Evolutionary conservation across 2,888 invertebrate species (phyloP), one percentile per base, ranked within the genome.

Genomic region (Phyto melanocephala): DNA sequence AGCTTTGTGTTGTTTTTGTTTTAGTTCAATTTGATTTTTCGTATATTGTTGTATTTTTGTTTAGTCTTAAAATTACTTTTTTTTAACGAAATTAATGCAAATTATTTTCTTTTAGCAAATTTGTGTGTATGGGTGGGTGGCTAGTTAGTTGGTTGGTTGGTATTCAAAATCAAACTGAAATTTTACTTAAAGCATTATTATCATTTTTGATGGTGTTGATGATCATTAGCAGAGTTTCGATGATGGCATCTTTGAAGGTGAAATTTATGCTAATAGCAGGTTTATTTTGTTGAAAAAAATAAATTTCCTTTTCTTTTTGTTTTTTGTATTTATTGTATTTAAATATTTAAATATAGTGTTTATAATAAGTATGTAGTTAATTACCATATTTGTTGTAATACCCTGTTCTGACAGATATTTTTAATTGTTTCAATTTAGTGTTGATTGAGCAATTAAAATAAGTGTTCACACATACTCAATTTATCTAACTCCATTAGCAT

Each of bases 11-110:
- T 17, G 37, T 60, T 20, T n/a, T 70, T 17, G 37, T 60, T 20
- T n/a, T 42, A 42, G 15, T 42, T 42, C 15, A 15, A 15, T 13
- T 42, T 28, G 10, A 28, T 28, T 28, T 28, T 42, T 35, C 40
- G 50, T 17, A 11, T 56, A 10, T 8, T 35, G 33, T 15, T 54
- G 24, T 54, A 54, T 15, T 70, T 17, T 22, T 45, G n/a, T 20
- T 33, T 28, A 17, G n/a, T n/a, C n/a, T n/a, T n/a, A n/a, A n/a
- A n/a, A n/a, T 22, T 67, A 42, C 7, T 37, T 65, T 7, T n/a
- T 52, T 68, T 54, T 8, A 52, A 58, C 68, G 68, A 81, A 79
- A 79, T 63, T 54, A 58, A 74, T 78, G 74, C 78, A 75, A 79
- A 81, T 77, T 72, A 77, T 81, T 81, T 77, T 71, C 76, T 76